A percentile compares a stretch with the other conserved stretches of the same genome.
Evolutionary conservation across 1,140 invertebrate genomes (phyloP).

Genomic region (Solen grandis): DNA sequence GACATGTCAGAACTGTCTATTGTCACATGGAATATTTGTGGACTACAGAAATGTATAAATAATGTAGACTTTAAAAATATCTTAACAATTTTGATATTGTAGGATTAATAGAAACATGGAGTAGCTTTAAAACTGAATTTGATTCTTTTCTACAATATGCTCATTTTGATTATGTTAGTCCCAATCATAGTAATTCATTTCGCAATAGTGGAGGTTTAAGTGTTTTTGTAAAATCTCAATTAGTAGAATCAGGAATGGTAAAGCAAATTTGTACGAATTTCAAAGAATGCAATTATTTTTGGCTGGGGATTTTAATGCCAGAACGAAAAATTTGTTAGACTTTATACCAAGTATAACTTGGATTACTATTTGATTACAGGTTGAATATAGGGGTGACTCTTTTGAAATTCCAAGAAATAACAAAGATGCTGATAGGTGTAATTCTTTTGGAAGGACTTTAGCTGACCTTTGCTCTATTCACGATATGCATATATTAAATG

Average conservation of each 20-base stretch:
- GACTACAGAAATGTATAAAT: not conserved
- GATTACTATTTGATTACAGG: not conserved
- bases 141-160: not conserved
- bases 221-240: conserved; percentile 5
- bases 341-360: conserved; percentile 3
- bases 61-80: not conserved
- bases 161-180: conserved; percentile 3
- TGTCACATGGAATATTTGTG: not conserved
- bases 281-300: conserved; percentile 6
- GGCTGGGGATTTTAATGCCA: conserved; percentile 12
- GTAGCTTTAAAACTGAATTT: conserved; percentile 3
- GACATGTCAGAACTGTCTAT: conserved; percentile 4
- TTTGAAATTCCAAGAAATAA: not conserved
- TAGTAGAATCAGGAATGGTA: not conserved
- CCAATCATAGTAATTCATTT: not conserved
- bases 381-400: conserved; percentile 1
- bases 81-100: conserved; percentile 11
- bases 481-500: not conserved
- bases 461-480: not conserved
- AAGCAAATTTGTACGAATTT: conserved; percentile 5
- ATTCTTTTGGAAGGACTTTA: not conserved
- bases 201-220: conserved; percentile 1
- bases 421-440: too few relatives aligned
- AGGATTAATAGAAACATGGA: conserved; percentile 11
- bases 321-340: conserved; percentile 14